Percentiles rank a stretch among this genome's conserved stretches.
Conservation (phyloP, 2,888 invertebrate species). For the Pheosia tremula region DNA sequence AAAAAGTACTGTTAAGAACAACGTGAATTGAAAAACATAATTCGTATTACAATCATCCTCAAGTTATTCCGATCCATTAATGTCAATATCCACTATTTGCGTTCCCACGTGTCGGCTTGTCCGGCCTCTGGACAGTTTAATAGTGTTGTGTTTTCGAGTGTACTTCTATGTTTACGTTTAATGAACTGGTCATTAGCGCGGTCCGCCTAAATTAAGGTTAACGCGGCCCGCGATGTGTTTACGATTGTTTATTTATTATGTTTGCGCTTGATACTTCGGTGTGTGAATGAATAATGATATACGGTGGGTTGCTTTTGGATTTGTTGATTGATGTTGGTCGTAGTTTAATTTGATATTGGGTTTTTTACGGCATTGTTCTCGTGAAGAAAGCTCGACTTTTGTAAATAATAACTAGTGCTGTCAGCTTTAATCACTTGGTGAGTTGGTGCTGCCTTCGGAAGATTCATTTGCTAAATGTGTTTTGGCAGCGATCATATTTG, state of each 20-base stretch:
- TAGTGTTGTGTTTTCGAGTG: conserved; percentile 46
- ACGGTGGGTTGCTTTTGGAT: not conserved
- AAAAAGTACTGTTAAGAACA: not conserved
- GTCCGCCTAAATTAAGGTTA: conserved; percentile 45
- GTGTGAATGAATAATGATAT: conserved; percentile 1
- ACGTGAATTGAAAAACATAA: not conserved
- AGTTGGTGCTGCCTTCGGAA: too few relatives aligned
- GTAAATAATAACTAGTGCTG: not conserved
- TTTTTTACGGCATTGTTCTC: not conserved
- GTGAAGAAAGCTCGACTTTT: not conserved
- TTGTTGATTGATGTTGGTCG: not conserved
- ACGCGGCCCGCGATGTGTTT: conserved; percentile 17
- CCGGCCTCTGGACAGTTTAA: conserved; percentile 32
- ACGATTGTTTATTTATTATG: conserved; percentile 28
- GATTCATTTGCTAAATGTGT: too few relatives aligned
- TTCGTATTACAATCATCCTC: not conserved
- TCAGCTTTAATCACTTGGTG: too few relatives aligned
- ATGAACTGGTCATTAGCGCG: conserved; percentile 59
- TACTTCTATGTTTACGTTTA: conserved; percentile 57
- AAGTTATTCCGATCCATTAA: conserved; percentile 9
- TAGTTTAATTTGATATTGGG: not conserved
- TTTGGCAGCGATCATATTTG: too few relatives aligned
- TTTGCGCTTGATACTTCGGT: conserved; percentile 16
- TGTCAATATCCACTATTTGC: conserved; percentile 42
- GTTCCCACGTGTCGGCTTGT: conserved; percentile 48